A percentile compares a stretch with the other conserved stretches of the same genome.
Evolutionary conservation across 30 jellyfish, hydroid and myxozoan species (phyloP).

Genomic region (Catostylus mosaicus): DNA sequence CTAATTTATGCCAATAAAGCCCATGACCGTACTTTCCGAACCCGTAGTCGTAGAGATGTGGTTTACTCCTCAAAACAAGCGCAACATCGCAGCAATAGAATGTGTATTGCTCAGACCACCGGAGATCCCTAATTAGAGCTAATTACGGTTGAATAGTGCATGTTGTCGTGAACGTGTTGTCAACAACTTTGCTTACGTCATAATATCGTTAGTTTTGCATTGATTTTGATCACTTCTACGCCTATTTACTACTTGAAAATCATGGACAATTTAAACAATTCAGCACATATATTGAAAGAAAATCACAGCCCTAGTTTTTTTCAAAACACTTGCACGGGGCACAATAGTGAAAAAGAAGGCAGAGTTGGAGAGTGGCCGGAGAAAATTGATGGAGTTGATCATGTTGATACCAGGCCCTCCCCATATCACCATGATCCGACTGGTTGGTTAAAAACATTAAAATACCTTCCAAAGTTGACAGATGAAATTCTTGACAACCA

Average conservation of each 20-base stretch:
- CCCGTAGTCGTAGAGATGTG: too few species aligned
- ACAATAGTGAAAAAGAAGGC: background rate
- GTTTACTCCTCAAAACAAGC: too few species aligned
- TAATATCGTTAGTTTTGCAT: background rate
- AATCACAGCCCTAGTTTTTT: slow-evolving; percentile 12
- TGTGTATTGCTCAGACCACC: too few species aligned
- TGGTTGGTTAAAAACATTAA: background rate
- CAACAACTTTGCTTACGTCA: background rate
- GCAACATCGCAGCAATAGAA: too few species aligned
- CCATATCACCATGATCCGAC: background rate
- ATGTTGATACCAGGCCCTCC: background rate
- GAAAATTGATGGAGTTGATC: background rate
- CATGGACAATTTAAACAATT: background rate
- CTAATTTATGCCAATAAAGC: too few species aligned
- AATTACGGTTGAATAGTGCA: too few species aligned
- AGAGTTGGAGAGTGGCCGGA: background rate
- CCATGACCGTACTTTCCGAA: too few species aligned
- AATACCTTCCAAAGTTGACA: background rate
- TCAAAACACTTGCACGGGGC: slow-evolving; percentile 26
- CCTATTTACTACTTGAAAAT: background rate
- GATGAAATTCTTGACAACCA: background rate
- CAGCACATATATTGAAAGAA: background rate
- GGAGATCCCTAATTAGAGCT: too few species aligned
- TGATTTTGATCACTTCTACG: background rate
- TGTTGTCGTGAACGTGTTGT: too few species aligned